Percentiles rank a stretch among this genome's conserved stretches.
Evolutionary conservation across 2,113 vertebrate genomes (phyloP).

Genomic region (Tachycineta bicolor): DNA sequence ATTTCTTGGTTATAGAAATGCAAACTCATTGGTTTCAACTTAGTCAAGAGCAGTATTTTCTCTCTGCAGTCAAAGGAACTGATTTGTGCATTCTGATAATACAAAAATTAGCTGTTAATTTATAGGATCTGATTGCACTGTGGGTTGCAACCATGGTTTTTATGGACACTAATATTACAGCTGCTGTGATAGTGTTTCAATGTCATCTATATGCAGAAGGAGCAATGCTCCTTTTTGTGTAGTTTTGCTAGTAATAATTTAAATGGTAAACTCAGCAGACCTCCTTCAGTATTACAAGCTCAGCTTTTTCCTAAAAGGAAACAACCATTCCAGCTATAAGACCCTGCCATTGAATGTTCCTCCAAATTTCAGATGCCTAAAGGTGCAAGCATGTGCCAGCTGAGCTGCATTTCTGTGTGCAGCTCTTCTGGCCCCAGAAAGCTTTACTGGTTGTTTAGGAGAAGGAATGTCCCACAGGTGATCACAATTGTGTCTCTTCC

Average conservation of each 20-base stretch:
- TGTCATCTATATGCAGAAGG: background rate
- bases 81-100: background rate
- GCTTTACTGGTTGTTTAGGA: background rate
- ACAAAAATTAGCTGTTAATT: background rate
- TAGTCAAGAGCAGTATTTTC: background rate
- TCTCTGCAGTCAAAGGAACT: background rate
- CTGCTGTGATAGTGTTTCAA: background rate
- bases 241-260: background rate
- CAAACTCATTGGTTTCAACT: background rate
- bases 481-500: rapidly evolving
- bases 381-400: background rate
- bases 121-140: background rate
- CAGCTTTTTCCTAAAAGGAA: background rate
- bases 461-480: background rate
- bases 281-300: background rate
- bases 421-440: background rate
- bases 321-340: background rate
- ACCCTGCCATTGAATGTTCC: background rate
- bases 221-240: background rate
- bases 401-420: background rate
- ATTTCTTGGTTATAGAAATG: background rate
- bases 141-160: background rate
- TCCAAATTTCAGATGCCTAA: background rate
- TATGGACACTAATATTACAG: background rate
- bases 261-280: background rate